These are phyloP conservation scores for Orcinus orca DNA, from an alignment of 2,113 vertebrate genomes.

Conservation along the genomic window DNA sequence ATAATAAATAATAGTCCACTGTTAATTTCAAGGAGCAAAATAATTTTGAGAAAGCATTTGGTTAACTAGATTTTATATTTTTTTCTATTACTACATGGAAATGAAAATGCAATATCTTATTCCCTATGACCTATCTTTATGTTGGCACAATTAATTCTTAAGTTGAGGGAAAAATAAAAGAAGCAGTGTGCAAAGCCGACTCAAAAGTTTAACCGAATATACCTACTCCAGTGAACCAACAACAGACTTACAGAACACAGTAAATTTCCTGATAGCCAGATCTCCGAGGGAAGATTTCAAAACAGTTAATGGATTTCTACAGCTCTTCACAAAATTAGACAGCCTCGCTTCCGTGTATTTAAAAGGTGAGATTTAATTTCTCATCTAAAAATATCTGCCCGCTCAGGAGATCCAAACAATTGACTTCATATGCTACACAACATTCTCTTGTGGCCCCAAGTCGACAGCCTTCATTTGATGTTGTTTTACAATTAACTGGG, in stretches of 20 bases:
- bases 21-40: conserved; percentile 50
- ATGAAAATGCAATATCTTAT: conserved; percentile 37
- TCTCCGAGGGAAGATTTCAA: conserved; percentile 67
- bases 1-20: conserved; percentile 69
- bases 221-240: conserved; percentile 71
- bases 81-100: conserved; percentile 39
- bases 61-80: conserved; percentile 48
- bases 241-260: conserved; percentile 70
- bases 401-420: conserved; percentile 67
- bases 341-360: background rate
- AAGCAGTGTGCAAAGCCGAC: background rate
- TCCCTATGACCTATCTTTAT: conserved; percentile 64
- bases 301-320: conserved; percentile 59
- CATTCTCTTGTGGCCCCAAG: conserved; percentile 65
- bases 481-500: conserved; percentile 86
- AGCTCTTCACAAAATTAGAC: conserved; percentile 46
- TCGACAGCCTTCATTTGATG: conserved; percentile 86
- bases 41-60: conserved; percentile 64
- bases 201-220: conserved; percentile 68
- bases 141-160: conserved; percentile 48
- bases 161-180: conserved; percentile 50
- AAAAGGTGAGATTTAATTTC: conserved; percentile 68
- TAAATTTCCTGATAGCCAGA: conserved; percentile 55
- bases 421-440: conserved; percentile 66
- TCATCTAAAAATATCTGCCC: conserved; percentile 48